A percentile compares a stretch with the other conserved stretches of the same genome.
Evolutionary conservation across 2,113 vertebrate genomes (phyloP).

Genomic region (Rhadina sibilatrix): DNA sequence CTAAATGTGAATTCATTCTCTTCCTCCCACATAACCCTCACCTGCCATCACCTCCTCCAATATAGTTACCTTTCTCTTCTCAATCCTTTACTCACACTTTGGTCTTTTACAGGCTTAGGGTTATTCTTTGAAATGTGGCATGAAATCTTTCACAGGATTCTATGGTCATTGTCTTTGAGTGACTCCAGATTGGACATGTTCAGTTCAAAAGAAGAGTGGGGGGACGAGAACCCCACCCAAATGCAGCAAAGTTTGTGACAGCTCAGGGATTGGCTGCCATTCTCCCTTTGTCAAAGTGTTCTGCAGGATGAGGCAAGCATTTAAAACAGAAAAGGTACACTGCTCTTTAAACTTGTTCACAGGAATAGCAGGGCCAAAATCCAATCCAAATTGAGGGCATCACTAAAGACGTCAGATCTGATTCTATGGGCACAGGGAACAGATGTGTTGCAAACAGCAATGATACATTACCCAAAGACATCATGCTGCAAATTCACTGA

Average conservation of each 20-base stretch:
- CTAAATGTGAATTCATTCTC: conserved; percentile 4
- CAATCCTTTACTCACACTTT: conserved; percentile 33
- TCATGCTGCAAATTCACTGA: not conserved
- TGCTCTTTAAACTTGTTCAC: not conserved
- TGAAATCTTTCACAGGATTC: not conserved
- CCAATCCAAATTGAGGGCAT: not conserved
- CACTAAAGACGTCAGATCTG: not conserved
- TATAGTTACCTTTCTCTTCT: conserved; percentile 46
- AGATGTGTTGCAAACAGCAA: not conserved
- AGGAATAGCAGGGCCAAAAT: not conserved
- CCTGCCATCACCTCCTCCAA: conserved; percentile 53
- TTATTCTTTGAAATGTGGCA: conserved; percentile 11
- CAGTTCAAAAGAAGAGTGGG: not conserved
- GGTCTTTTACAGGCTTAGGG: not conserved
- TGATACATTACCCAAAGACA: not conserved
- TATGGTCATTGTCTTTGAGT: not conserved
- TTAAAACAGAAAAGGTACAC: not conserved
- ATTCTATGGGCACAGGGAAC: not conserved
- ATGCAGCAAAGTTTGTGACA: not conserved
- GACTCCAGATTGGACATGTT: not conserved
- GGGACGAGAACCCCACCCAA: not conserved
- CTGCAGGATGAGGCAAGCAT: not conserved
- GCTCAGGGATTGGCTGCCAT: not conserved
- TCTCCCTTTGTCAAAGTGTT: not conserved
- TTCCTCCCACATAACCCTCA: conserved; percentile 46